Conservation (phyloP, 2,797 vertebrate species). For the Parauchenoglanis ngamensis region DNA sequence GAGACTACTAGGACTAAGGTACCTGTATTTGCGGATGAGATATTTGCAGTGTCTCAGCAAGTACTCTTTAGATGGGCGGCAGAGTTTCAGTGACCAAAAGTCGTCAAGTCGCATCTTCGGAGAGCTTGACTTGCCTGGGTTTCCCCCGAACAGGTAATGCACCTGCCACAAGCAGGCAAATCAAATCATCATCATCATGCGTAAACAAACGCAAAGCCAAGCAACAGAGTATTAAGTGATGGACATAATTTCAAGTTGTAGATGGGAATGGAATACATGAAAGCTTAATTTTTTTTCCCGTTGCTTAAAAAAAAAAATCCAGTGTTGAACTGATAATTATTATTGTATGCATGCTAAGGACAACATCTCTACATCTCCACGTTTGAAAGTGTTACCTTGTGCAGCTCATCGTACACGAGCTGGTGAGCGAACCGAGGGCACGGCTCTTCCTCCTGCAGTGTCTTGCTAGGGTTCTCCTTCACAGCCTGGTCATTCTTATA, state of each 20-base stretch:
- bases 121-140: constrained; percentile 97
- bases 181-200: neutral
- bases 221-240: neutral
- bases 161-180: constrained; percentile 75
- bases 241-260: neutral
- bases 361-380: too few species aligned
- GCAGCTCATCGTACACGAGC: constrained; percentile 95
- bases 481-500: constrained; percentile 98
- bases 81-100: constrained; percentile 98
- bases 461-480: constrained; percentile 93
- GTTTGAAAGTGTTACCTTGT: constrained; percentile 81
- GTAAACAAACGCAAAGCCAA: neutral
- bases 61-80: constrained; percentile 97
- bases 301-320: neutral
- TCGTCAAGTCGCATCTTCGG: constrained; percentile 99
- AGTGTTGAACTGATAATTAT: neutral
- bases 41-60: constrained; percentile 97
- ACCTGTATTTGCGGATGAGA: constrained; percentile 99
- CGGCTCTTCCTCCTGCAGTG: constrained; percentile 95
- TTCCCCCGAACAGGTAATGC: constrained; percentile 98
- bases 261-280: neutral
- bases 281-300: neutral
- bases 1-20: constrained; percentile 14
- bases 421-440: constrained; percentile 98
- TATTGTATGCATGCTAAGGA: neutral